A percentile compares a stretch with the other conserved stretches of the same genome.
Evolutionary conservation across 2,113 vertebrate species (phyloP).

Genomic region (Nycticryphes semicollaris): DNA sequence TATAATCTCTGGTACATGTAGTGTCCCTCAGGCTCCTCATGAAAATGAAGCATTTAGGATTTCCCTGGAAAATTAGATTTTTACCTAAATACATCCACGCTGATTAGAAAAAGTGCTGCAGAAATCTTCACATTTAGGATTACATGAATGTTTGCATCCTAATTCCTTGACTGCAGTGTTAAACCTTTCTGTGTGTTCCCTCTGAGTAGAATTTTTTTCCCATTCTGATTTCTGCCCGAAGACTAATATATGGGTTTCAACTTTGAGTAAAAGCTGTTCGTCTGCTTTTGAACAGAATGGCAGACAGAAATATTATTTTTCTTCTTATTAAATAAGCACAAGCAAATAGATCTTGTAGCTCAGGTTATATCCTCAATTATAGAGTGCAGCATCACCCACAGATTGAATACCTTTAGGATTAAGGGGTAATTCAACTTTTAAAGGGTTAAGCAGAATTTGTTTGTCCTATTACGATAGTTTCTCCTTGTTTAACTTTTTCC

Average conservation of each 20-base stretch:
- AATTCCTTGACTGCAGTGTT: background rate
- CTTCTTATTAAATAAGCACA: background rate
- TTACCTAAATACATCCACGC: constrained; percentile 38
- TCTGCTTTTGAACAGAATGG: background rate
- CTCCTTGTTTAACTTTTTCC: background rate
- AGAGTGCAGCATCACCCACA: background rate
- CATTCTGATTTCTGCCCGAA: background rate
- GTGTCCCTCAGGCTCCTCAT: constrained; percentile 18
- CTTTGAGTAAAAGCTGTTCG: background rate
- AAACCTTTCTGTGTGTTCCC: background rate
- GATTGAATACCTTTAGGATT: background rate
- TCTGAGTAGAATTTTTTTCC: background rate
- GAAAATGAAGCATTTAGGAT: constrained; percentile 38
- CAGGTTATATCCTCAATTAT: background rate
- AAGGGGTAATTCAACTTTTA: background rate
- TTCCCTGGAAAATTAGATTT: constrained; percentile 55
- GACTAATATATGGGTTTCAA: background rate
- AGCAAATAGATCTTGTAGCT: background rate
- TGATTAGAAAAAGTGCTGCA: background rate
- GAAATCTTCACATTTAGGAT: background rate
- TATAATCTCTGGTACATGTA: constrained; percentile 21
- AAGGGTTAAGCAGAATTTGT: background rate
- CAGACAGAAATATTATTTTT: background rate
- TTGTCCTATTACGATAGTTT: background rate
- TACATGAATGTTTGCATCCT: background rate